Evolutionary conservation across 2,797 vertebrate species (phyloP), one percentile per base, ranked within the genome.

Genomic region (Semaprochilodus insignis): DNA sequence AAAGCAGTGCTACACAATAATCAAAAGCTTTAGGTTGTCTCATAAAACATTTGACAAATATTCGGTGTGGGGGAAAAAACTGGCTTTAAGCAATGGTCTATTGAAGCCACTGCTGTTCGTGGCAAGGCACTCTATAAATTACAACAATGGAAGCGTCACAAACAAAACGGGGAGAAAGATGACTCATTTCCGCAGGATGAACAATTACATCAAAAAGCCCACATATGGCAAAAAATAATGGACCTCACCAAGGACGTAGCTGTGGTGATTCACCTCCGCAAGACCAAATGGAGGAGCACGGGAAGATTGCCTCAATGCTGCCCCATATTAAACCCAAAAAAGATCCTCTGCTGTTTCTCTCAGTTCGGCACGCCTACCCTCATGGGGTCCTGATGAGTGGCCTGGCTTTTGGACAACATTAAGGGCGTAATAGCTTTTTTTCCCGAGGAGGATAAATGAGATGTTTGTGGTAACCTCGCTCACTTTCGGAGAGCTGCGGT

Each of bases 301-400:
- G 27, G 63, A 85, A 77, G 62, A 80, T 23, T 44, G 57, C 83
- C 77, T 77, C 65, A n/a, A 90, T 78, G 72, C 79, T 83, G 82
- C 84, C 69, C 78, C 87, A 89, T 89, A 90, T 89, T 88, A 89
- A 91, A 86, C 87, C 72, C 66, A 71, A 62, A 85, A 91, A 89
- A 91, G 89, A 88, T 89, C 85, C 89, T 91, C 87, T 90, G 91
- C 89, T 91, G 91, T 81, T 91, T 86, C 89, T 91, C 89, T 90
- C 84, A 89, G 91, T 85, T 88, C 87, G 88, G 91, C 93, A 93
- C 93, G 92, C 94, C 93, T 93, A 92, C 91, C 87, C 93, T 93
- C 94, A 88, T 85, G 94, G 93, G 94, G 94, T 89, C 89, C 83
- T 5, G 85, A 90, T 90, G 91, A 93, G 90, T 89, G 85, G 90